Evolutionary conservation across 2,888 invertebrate species (phyloP).

Genomic region (Leistus spinibarbis): DNA sequence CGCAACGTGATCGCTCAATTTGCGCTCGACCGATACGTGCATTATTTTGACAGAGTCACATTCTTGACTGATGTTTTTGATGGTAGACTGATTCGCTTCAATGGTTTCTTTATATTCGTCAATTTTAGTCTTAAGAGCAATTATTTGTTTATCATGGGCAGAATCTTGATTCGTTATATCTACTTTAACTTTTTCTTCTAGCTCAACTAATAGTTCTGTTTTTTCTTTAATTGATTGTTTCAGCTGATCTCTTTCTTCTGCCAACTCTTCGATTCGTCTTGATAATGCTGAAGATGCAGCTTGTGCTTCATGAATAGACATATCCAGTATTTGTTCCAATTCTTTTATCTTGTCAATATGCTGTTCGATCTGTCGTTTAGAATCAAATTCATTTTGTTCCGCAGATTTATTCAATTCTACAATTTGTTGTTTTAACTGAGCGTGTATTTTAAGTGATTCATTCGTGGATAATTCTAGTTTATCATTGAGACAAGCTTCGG

Average conservation of each 20-base stretch:
- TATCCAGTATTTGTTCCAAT: slow-evolving; percentile 42
- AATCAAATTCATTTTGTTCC: slow-evolving; percentile 54
- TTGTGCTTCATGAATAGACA: slow-evolving; percentile 55
- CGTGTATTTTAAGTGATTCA: slow-evolving; percentile 35
- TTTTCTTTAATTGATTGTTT: slow-evolving; percentile 46
- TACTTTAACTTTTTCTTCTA: slow-evolving; percentile 54
- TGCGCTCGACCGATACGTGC: slow-evolving; percentile 4
- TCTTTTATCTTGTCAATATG: slow-evolving; percentile 49
- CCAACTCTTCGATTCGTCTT: slow-evolving; percentile 41
- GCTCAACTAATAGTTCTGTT: slow-evolving; percentile 43
- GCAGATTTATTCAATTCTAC: slow-evolving; percentile 54
- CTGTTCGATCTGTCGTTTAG: slow-evolving; percentile 56
- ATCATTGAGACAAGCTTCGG: slow-evolving; percentile 44
- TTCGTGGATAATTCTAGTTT: slow-evolving; percentile 21
- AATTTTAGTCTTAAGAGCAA: slow-evolving; percentile 55
- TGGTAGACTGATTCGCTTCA: slow-evolving; percentile 8
- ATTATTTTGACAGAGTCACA: slow-evolving; percentile 34
- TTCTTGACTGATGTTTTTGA: slow-evolving; percentile 39
- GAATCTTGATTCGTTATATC: slow-evolving; percentile 56
- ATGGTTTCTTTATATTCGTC: slow-evolving; percentile 18
- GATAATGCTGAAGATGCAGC: slow-evolving; percentile 51
- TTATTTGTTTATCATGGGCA: slow-evolving; percentile 59
- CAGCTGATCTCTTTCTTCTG: slow-evolving; percentile 43
- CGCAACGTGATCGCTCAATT: slow-evolving; percentile 26
- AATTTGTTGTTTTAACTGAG: slow-evolving; percentile 24